Percentiles rank a stretch among this genome's conserved stretches.
Evolutionary conservation across 2,888 invertebrate species (phyloP).

Genomic region (Axea sp.): DNA sequence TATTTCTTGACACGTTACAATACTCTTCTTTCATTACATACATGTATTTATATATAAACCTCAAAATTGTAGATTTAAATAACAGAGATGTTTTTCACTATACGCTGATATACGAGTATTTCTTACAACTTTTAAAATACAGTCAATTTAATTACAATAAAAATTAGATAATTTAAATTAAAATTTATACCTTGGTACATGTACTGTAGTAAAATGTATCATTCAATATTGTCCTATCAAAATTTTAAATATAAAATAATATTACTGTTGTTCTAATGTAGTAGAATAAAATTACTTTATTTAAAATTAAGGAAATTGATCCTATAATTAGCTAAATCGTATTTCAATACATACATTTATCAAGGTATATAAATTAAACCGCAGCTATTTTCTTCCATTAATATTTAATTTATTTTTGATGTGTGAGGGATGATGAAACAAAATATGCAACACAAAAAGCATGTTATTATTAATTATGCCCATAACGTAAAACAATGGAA

Average conservation of each 20-base stretch:
- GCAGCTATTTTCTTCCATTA: background rate
- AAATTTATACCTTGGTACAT: background rate
- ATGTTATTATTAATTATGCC: too few relatives aligned
- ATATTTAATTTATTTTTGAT: background rate
- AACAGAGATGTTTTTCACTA: background rate
- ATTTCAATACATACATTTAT: too few relatives aligned
- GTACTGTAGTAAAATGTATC: background rate
- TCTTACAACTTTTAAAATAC: background rate
- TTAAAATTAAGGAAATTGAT: too few relatives aligned
- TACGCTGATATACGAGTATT: background rate
- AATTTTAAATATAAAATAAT: too few relatives aligned
- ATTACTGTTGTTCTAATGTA: too few relatives aligned
- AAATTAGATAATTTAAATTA: slow-evolving; percentile 4
- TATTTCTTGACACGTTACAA: background rate
- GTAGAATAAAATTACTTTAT: too few relatives aligned
- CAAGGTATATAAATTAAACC: background rate
- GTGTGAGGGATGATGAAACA: background rate
- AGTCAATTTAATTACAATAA: slow-evolving; percentile 5
- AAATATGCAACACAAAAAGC: background rate
- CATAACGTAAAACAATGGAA: background rate
- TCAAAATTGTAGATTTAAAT: background rate
- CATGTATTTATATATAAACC: background rate
- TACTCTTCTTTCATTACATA: background rate
- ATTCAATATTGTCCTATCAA: too few relatives aligned
- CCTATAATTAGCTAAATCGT: too few relatives aligned